Conservation (phyloP, 2,888 invertebrate species). For the Willowsia nigromaculata region DNA sequence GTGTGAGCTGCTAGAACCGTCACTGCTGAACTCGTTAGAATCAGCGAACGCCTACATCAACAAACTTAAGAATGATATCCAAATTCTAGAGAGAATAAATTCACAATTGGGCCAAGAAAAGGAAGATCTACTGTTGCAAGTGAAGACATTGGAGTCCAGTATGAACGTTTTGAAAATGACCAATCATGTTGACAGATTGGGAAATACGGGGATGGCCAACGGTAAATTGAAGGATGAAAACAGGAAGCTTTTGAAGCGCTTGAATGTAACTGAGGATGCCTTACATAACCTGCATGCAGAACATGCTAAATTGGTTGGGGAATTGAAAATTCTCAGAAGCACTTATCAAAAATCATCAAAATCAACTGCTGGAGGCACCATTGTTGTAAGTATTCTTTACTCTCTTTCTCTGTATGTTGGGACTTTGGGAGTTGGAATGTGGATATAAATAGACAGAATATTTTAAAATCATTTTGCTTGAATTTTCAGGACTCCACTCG, state of each 20-base stretch:
- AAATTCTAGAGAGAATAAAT: constrained; percentile 54
- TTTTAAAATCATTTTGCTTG: neutral
- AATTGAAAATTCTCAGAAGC: constrained; percentile 68
- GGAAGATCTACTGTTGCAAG: constrained; percentile 43
- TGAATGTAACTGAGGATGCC: constrained; percentile 75
- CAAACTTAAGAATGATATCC: constrained; percentile 55
- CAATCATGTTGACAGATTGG: constrained; percentile 12
- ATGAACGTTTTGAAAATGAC: constrained; percentile 54
- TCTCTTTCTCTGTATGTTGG: too few relatives aligned
- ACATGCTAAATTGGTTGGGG: constrained; percentile 75
- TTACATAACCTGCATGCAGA: constrained; percentile 73
- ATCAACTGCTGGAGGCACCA: constrained; percentile 22
- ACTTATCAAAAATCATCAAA: constrained; percentile 52
- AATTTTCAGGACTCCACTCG: constrained; percentile 51
- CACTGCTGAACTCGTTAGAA: constrained; percentile 36
- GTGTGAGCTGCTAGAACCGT: constrained; percentile 58
- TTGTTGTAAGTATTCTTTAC: constrained; percentile 27
- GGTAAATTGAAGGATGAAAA: constrained; percentile 65
- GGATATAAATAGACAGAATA: neutral
- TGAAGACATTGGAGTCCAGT: constrained; percentile 62
- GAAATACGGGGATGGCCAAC: neutral
- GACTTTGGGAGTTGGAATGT: neutral
- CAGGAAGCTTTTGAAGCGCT: constrained; percentile 62
- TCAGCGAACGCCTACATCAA: constrained; percentile 54
- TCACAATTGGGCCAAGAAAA: constrained; percentile 55